Base-by-base conservation (phyloP, 2,113 vertebrate species). In the Oryzias melastigma region DNA sequence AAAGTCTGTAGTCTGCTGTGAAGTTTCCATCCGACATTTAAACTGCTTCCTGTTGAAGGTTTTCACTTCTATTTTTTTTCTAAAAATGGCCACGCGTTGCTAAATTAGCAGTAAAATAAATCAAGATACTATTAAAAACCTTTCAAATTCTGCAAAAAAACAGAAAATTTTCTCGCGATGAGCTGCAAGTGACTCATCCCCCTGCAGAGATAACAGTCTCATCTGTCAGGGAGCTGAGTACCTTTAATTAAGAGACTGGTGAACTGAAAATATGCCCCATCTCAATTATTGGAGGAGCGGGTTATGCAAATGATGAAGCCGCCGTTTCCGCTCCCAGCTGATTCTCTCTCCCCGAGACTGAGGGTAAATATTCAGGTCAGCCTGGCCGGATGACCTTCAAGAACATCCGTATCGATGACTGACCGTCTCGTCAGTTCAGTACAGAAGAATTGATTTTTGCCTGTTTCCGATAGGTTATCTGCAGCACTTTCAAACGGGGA, bases 141-240 rank as follows among this genome's bases (percentile, higher is more conserved):
- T 12, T 35, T 29, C 7, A 29, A 29, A 65, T 57, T 16, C 18
- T 50, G 3, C 12, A 53, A 27, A 27, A 43, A 64, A 62, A 77
- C 51, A 55, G 57, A 60, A 78, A 65, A 75, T 86, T 80, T 77
- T 49, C 70, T 70, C 66, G 65, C 67, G 68, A 56, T 62, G 52
- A 70, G 66, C 62, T 75, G 72, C 58, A 67, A 70, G 71, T 53
- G 71, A 70, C 69, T 85, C 56, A 71, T 77, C 58, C 29, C 59
- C 65, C 73, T 27, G 48, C 62, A 74, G 78, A 86, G 75, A 81
- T 86, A 82, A 87, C 81, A 57, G 69, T 68, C 80, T 77, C 67
- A 81, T 85, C 80, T 80, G 64, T 85, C 81, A 85, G 54, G 54
- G 50, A 68, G 66, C 49, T 52, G 66, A 65, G 49, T 58, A 69